Evolutionary conservation across 2,113 vertebrate species (phyloP).

Genomic region (Macrotus californicus): DNA sequence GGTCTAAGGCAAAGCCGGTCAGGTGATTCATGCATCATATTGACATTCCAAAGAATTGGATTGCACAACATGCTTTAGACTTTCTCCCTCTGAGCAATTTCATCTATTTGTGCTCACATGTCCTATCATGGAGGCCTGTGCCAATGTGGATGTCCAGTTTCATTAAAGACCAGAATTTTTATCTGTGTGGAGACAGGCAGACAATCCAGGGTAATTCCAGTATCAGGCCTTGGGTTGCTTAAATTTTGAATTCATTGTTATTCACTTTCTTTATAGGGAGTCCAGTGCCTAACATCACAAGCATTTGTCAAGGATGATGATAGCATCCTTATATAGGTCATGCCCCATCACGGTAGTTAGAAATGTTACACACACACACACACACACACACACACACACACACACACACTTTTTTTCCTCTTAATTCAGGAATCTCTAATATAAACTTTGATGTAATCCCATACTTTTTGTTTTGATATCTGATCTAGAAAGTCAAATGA

Average conservation of each 20-base stretch:
- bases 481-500: conserved; percentile 40
- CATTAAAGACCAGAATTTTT: background rate
- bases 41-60: conserved; percentile 38
- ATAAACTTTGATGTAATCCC: conserved; percentile 24
- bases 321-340: background rate
- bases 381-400: no score
- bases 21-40: conserved; percentile 1
- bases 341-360: background rate
- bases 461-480: background rate
- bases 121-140: background rate
- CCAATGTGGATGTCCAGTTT: background rate
- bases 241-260: background rate
- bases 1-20: conserved; percentile 8
- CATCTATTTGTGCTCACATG: background rate
- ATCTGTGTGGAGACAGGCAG: background rate
- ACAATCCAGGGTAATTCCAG: background rate
- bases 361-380: background rate
- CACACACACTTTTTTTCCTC: background rate
- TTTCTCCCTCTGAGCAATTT: conserved; percentile 4
- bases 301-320: background rate
- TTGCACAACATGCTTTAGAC: background rate
- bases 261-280: background rate
- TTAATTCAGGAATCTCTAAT: conserved; percentile 13
- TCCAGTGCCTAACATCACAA: background rate
- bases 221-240: background rate